Conservation (phyloP, 2,113 vertebrate species). For the Megalops atlanticus region DNA sequence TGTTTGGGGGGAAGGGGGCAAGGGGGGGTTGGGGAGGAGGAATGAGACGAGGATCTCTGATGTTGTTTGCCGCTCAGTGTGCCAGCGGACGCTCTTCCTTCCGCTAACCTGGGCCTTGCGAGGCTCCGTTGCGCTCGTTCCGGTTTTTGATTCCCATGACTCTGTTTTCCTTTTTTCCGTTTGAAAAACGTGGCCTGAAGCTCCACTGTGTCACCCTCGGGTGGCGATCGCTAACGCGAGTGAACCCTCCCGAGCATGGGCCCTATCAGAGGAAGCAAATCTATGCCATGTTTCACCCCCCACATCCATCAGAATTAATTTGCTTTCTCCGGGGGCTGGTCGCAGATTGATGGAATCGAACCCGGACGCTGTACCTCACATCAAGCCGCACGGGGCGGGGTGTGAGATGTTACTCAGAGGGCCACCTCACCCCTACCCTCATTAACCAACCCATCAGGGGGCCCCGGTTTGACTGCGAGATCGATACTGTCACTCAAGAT, state of each 20-base stretch:
- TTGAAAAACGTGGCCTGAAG: neutral
- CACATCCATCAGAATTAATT: neutral
- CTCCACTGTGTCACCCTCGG: neutral
- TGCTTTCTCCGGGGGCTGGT: neutral
- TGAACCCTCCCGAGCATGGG: neutral
- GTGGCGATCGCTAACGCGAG: neutral
- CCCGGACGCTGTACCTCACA: neutral
- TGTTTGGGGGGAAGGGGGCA: no score
- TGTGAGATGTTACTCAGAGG: neutral
- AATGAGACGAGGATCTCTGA: neutral
- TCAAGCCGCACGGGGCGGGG: neutral
- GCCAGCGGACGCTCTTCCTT: neutral
- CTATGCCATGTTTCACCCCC: neutral
- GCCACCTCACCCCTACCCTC: neutral
- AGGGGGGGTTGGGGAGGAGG: no score
- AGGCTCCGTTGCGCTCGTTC: neutral
- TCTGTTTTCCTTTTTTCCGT: neutral
- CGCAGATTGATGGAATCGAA: conserved; percentile 7
- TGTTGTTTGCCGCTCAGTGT: neutral
- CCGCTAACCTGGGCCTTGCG: neutral
- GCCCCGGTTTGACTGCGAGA: neutral
- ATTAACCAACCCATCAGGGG: neutral
- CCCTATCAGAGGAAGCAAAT: neutral
- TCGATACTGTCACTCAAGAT: neutral
- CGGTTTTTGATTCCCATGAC: neutral